Evolutionary conservation across 2,888 invertebrate species (phyloP).

Genomic region (Chymomyza fuscimana): DNA sequence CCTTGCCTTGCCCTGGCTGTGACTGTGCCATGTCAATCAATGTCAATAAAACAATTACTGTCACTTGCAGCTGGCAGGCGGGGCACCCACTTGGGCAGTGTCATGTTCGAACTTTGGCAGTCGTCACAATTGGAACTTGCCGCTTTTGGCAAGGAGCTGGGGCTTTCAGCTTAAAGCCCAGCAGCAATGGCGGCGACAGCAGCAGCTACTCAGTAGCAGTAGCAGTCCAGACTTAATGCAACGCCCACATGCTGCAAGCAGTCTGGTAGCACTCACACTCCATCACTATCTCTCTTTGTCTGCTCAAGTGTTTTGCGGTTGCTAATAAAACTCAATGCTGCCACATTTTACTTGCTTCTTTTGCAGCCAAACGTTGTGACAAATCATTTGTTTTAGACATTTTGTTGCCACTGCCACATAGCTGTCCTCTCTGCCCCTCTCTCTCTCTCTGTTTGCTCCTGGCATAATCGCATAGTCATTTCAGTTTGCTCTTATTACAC

Average conservation of each 20-base stretch:
- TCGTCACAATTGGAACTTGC: slow-evolving; percentile 6
- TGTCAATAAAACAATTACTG: slow-evolving; percentile 78
- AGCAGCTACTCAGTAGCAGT: slow-evolving; percentile 28
- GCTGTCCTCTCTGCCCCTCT: slow-evolving; percentile 8
- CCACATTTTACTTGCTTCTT: slow-evolving; percentile 21
- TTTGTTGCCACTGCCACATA: slow-evolving; percentile 5
- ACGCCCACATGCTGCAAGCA: slow-evolving; percentile 17
- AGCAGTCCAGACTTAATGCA: slow-evolving; percentile 12
- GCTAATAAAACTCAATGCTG: slow-evolving; percentile 61
- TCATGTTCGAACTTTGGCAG: slow-evolving; percentile 44
- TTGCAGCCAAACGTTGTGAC: slow-evolving; percentile 57
- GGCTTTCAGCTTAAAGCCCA: too few relatives aligned
- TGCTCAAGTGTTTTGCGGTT: slow-evolving; percentile 67
- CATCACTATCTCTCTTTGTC: background rate
- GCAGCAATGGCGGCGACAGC: slow-evolving; percentile 28
- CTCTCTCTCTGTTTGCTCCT: slow-evolving; percentile 41
- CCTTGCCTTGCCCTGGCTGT: slow-evolving; percentile 13
- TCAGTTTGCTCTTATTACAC: slow-evolving; percentile 58
- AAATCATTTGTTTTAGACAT: slow-evolving; percentile 73
- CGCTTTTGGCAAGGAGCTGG: background rate
- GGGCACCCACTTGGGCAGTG: slow-evolving; percentile 35
- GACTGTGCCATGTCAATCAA: slow-evolving; percentile 71
- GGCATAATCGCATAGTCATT: slow-evolving; percentile 74
- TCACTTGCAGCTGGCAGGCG: slow-evolving; percentile 67
- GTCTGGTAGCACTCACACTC: slow-evolving; percentile 21